Percentiles rank a stretch among this genome's conserved stretches.
phyloP scores from a whole-genome alignment of 2,888 invertebrate species.

The Neoascia interrupta region DNA sequence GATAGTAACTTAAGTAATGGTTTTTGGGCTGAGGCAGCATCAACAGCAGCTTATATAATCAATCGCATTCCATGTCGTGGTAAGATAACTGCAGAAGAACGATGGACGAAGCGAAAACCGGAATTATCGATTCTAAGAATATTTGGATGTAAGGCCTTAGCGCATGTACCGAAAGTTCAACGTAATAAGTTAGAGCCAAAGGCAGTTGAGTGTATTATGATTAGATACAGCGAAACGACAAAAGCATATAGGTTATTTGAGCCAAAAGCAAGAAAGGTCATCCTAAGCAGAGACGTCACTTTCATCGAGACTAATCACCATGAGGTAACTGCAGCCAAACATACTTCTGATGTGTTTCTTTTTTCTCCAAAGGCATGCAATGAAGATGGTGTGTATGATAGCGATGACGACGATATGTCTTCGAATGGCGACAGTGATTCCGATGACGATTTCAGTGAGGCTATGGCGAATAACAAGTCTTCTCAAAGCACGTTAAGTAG shows the following conservation, averaged over 20 bases:
- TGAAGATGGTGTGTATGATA: no score
- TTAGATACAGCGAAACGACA: not conserved
- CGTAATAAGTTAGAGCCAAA: not conserved
- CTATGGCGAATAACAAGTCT: not conserved
- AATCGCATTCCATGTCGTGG: constrained; percentile 8
- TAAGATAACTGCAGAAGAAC: not conserved
- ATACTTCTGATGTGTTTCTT: no score
- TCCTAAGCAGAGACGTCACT: constrained; percentile 26
- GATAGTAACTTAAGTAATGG: not conserved
- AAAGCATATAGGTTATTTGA: constrained; percentile 2
- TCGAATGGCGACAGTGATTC: not conserved
- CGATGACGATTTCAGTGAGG: not conserved
- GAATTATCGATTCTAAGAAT: not conserved
- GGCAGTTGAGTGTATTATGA: not conserved
- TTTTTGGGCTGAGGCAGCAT: constrained; percentile 41
- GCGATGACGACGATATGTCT: no score
- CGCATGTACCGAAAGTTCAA: not conserved
- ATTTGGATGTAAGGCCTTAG: not conserved
- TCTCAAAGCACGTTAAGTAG: not conserved
- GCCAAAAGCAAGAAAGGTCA: not conserved
- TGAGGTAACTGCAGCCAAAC: no score
- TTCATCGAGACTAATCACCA: constrained; percentile 52
- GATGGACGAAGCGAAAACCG: not conserved
- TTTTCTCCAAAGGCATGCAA: no score
- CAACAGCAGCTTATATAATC: constrained; percentile 30